Conservation (phyloP, 2,888 invertebrate species). For the Luffia ferchaultella region DNA sequence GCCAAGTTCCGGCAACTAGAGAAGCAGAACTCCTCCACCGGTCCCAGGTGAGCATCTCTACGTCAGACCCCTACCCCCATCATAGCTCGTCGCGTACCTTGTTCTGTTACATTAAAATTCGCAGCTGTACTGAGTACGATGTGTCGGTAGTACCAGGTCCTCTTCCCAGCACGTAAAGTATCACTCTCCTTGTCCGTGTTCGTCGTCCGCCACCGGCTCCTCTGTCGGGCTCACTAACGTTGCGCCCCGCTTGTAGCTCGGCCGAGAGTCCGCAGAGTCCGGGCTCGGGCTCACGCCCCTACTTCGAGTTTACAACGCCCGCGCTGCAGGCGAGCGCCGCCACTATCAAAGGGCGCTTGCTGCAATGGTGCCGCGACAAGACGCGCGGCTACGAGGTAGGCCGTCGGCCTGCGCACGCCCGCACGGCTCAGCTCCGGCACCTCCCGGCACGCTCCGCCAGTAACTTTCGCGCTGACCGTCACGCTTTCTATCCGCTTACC, state of each 20-base stretch:
- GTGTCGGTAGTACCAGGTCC: no score
- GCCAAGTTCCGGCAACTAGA: constrained; percentile 93
- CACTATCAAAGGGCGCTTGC: constrained; percentile 95
- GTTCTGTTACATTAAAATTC: not conserved
- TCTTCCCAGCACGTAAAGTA: no score
- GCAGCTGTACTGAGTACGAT: not conserved
- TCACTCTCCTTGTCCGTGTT: no score
- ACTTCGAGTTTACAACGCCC: constrained; percentile 92
- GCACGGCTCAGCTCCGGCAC: constrained; percentile 17
- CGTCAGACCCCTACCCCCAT: no score
- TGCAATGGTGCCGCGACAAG: constrained; percentile 97
- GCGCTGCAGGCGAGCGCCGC: constrained; percentile 90
- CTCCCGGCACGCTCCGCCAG: constrained; percentile 10
- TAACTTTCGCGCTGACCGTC: constrained; percentile 21
- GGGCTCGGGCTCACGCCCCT: constrained; percentile 73
- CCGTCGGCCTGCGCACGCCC: no score
- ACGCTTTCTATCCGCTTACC: constrained; percentile 15
- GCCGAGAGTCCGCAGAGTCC: constrained; percentile 73
- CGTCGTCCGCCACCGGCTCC: no score
- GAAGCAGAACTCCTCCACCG: constrained; percentile 81
- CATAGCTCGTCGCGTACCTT: no score
- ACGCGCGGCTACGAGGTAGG: constrained; percentile 96
- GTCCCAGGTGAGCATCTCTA: constrained; percentile 75
- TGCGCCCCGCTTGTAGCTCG: constrained; percentile 69
- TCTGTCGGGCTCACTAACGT: constrained; percentile 52